These are phyloP conservation scores for Andrena chrysosceles DNA, from an alignment of 2,888 invertebrate genomes.

Conservation along the genomic window DNA sequence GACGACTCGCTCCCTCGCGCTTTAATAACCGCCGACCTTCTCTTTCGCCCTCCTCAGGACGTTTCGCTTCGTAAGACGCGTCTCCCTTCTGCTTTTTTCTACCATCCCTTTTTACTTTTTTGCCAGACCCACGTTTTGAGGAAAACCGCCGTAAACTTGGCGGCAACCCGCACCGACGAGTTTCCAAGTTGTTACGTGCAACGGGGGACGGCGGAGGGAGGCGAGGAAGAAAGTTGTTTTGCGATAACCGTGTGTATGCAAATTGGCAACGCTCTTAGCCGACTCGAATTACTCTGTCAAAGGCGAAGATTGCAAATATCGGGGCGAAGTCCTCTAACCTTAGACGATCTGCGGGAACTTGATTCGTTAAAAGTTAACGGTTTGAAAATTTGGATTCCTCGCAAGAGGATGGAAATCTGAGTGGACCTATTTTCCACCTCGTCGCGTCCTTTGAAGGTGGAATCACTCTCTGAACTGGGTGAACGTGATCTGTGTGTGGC, in stretches of 20 bases:
- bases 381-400: conserved; percentile 4
- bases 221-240: conserved; percentile 47
- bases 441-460: no score
- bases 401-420: neutral
- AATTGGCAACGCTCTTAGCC: conserved; percentile 41
- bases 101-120: neutral
- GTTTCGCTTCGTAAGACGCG: conserved; percentile 7
- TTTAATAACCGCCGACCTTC: conserved; percentile 18
- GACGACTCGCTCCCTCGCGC: conserved; percentile 17
- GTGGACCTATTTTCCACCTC: neutral
- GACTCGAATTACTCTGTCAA: conserved; percentile 33
- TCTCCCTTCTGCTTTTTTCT: neutral
- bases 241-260: conserved; percentile 50
- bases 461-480: neutral
- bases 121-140: conserved; percentile 21
- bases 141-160: conserved; percentile 46
- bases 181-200: conserved; percentile 56
- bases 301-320: conserved; percentile 44
- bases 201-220: neutral
- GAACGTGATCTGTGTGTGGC: neutral
- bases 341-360: conserved; percentile 35
- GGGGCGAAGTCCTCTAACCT: neutral
- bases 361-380: conserved; percentile 43
- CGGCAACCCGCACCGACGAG: conserved; percentile 36
- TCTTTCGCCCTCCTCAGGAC: neutral